Conservation (phyloP, 2,113 vertebrate species). For the Coregonus clupeaformis region DNA sequence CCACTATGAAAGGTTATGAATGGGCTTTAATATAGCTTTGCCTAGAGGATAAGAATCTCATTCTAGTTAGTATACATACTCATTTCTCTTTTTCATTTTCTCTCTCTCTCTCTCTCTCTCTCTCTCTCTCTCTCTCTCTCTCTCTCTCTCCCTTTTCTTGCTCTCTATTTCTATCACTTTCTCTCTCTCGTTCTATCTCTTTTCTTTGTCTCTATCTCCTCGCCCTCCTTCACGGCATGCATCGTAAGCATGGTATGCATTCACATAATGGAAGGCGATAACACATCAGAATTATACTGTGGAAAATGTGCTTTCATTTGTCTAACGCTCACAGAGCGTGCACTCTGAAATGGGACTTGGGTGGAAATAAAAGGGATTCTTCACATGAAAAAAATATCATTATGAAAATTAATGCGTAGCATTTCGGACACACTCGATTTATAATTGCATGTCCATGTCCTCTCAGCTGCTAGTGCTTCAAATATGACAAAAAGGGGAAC, state of each 20-base stretch:
- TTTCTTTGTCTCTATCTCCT: slow-evolving; percentile 5
- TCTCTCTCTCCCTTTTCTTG: slow-evolving; percentile 18
- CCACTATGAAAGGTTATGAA: slow-evolving; percentile 67
- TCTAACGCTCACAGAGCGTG: slow-evolving; percentile 40
- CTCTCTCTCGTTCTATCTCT: too few relatives aligned
- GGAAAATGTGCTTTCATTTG: slow-evolving; percentile 68
- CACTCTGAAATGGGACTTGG: slow-evolving; percentile 50
- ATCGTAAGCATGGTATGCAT: slow-evolving; percentile 50
- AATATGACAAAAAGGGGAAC: slow-evolving; percentile 44
- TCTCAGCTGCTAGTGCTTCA: slow-evolving; percentile 40
- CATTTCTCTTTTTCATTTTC: slow-evolving; percentile 21
- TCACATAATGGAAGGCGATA: slow-evolving; percentile 66
- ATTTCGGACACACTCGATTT: slow-evolving; percentile 57
- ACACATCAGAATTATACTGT: slow-evolving; percentile 69
- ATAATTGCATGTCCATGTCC: slow-evolving; percentile 49
- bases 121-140: slow-evolving; percentile 33
- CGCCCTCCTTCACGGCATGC: slow-evolving; percentile 31
- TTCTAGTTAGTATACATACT: slow-evolving; percentile 51
- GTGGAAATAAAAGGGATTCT: slow-evolving; percentile 39
- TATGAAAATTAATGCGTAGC: slow-evolving; percentile 57
- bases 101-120: slow-evolving; percentile 14
- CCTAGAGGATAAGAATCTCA: slow-evolving; percentile 64
- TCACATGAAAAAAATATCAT: slow-evolving; percentile 52
- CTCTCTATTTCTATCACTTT: too few relatives aligned
- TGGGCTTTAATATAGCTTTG: slow-evolving; percentile 71